These are phyloP conservation scores for Caerostris darwini DNA, from an alignment of 1,140 invertebrate genomes.

Conservation along the genomic window DNA sequence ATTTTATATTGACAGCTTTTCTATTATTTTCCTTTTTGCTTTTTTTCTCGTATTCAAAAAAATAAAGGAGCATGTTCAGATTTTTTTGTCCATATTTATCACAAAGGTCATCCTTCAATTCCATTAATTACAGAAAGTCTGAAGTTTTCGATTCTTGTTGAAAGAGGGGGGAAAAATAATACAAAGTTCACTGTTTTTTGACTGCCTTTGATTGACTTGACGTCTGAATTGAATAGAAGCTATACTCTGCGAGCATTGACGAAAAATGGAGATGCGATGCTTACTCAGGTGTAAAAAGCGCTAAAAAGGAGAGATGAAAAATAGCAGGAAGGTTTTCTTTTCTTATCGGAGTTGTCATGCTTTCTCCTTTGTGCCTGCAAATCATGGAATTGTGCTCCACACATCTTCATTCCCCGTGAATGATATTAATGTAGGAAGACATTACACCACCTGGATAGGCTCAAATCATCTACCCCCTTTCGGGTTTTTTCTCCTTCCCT, in stretches of 20 bases:
- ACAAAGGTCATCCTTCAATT: conserved; percentile 77
- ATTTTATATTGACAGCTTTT: conserved; percentile 74
- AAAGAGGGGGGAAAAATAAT: conserved; percentile 40
- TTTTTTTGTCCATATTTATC: conserved; percentile 72
- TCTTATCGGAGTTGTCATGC: conserved; percentile 23
- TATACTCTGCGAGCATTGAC: conserved; percentile 46
- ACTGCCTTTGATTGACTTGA: conserved; percentile 75
- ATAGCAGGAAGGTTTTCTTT: conserved; percentile 49
- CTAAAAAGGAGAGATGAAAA: conserved; percentile 67
- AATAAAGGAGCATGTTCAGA: conserved; percentile 54
- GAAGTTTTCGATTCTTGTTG: conserved; percentile 76
- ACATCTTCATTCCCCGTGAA: conserved; percentile 46
- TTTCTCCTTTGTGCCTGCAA: conserved; percentile 31
- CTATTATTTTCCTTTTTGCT: conserved; percentile 25
- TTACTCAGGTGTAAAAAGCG: conserved; percentile 62
- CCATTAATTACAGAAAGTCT: conserved; percentile 77
- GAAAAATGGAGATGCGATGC: conserved; percentile 62
- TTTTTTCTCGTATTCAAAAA: conserved; percentile 42
- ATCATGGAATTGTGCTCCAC: conserved; percentile 18
- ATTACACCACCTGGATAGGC: background rate
- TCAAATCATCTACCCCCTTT: too few species aligned
- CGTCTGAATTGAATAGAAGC: conserved; percentile 64
- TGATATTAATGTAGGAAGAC: conserved; percentile 52
- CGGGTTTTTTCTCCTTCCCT: too few species aligned
- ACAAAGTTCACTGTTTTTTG: conserved; percentile 69